phyloP scores from a whole-genome alignment of 1,140 invertebrate genomes.

The Alviniconcha marisindica region DNA sequence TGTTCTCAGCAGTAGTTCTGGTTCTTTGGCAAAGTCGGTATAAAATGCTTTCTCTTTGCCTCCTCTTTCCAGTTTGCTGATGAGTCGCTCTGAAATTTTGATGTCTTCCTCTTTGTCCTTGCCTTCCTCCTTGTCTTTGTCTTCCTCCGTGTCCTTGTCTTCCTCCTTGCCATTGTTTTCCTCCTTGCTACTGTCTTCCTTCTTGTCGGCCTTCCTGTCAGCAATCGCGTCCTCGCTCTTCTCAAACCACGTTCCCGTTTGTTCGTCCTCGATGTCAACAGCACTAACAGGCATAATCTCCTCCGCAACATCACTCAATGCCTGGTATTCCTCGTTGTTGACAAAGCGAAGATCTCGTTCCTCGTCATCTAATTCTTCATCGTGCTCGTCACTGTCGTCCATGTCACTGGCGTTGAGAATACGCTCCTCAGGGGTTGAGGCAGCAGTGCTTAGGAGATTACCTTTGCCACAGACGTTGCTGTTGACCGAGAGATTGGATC shows the following conservation, averaged over 20 bases:
- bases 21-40: neutral
- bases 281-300: neutral
- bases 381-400: neutral
- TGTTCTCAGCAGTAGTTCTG: constrained; percentile 2
- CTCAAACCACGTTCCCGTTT: neutral
- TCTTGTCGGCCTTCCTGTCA: neutral
- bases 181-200: neutral
- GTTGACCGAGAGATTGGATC: too few relatives aligned
- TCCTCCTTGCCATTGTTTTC: neutral
- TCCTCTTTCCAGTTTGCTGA: neutral
- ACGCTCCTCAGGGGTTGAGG: neutral
- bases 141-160: neutral
- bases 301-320: neutral
- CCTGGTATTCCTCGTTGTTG: too few relatives aligned
- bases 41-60: constrained; percentile 15
- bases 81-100: neutral
- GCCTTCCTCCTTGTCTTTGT: neutral
- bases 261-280: neutral
- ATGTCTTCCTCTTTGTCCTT: neutral
- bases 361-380: neutral
- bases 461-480: too few relatives aligned
- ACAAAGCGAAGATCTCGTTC: neutral
- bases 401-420: neutral
- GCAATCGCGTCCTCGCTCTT: neutral
- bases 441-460: neutral